These are phyloP conservation scores for Kryptopterus vitreolus DNA, from an alignment of 2,797 vertebrate genomes.

Conservation along the genomic window DNA sequence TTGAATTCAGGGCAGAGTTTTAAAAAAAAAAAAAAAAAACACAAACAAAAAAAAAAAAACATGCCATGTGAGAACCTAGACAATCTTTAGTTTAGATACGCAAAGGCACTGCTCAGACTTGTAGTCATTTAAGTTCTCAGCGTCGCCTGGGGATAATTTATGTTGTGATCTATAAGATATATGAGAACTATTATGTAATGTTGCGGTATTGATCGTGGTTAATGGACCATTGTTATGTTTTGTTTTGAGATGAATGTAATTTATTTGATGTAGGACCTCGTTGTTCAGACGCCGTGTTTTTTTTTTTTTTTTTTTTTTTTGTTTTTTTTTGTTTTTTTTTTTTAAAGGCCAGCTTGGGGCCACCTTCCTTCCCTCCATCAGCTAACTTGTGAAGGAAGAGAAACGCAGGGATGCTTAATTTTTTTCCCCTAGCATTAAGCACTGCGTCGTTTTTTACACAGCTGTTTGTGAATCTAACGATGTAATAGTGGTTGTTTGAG, in stretches of 20 bases:
- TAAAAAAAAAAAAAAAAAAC: slow-evolving; percentile 6
- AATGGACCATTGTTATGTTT: slow-evolving; percentile 67
- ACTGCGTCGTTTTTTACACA: slow-evolving; percentile 17
- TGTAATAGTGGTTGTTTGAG: slow-evolving; percentile 49
- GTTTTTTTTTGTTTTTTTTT: too few relatives aligned
- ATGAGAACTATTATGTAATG: slow-evolving; percentile 47
- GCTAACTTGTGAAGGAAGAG: slow-evolving; percentile 21
- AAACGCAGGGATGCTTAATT: slow-evolving; percentile 17
- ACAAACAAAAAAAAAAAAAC: background rate
- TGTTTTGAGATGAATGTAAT: slow-evolving; percentile 81
- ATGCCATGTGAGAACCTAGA: slow-evolving; percentile 52
- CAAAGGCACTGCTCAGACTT: slow-evolving; percentile 47
- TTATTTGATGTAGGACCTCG: slow-evolving; percentile 64
- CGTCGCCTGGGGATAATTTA: slow-evolving; percentile 46
- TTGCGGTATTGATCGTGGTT: slow-evolving; percentile 48
- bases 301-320: too few relatives aligned
- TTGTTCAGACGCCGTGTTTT: slow-evolving; percentile 33
- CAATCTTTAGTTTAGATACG: slow-evolving; percentile 52
- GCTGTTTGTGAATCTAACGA: slow-evolving; percentile 36
- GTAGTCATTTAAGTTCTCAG: slow-evolving; percentile 45
- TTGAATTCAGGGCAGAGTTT: slow-evolving; percentile 49
- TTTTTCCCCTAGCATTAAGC: slow-evolving; percentile 21
- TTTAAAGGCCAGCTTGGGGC: slow-evolving; percentile 36
- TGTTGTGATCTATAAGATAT: slow-evolving; percentile 49
- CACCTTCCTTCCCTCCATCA: slow-evolving; percentile 12